These are phyloP conservation scores for Pachyseris speciosa DNA, from an alignment of 64 coral and sea anemone species.

Conservation along the genomic window DNA sequence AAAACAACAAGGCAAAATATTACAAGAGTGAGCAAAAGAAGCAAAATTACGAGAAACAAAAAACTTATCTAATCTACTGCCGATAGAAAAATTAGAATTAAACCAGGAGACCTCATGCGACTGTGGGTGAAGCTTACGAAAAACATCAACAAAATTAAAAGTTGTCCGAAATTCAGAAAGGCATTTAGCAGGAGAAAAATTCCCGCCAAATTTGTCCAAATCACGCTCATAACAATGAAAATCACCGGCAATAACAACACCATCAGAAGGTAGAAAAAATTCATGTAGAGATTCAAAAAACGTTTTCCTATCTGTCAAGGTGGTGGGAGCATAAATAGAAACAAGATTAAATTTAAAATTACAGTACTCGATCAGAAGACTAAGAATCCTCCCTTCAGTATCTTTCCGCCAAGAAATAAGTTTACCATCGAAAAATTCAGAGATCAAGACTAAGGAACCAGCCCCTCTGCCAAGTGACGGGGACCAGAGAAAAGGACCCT, in stretches of 20 bases:
- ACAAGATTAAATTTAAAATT: not conserved
- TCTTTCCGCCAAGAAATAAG: not conserved
- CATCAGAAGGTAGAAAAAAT: not conserved
- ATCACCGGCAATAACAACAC: not conserved
- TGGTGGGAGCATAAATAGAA: conserved; percentile 36
- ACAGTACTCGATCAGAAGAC: not conserved
- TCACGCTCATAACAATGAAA: conserved; percentile 32
- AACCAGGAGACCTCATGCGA: conserved; percentile 13
- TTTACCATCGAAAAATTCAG: not conserved
- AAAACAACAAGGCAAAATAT: not conserved
- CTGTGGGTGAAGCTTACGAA: not conserved
- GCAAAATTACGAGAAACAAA: not conserved
- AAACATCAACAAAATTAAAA: conserved; percentile 19
- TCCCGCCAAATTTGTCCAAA: conserved; percentile 6
- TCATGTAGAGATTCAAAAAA: not conserved
- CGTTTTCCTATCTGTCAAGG: not conserved
- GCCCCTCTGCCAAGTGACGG: not conserved
- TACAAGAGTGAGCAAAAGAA: not conserved
- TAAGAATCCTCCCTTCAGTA: not conserved
- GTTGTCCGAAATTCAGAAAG: not conserved
- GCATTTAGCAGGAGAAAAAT: not conserved
- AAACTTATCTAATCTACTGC: conserved; percentile 6
- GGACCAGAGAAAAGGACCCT: not conserved
- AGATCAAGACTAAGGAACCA: not conserved
- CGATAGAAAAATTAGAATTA: conserved; percentile 1